These are phyloP conservation scores for Gymnocephalus cernua DNA, from an alignment of 2,113 vertebrate genomes.

Conservation along the genomic window DNA sequence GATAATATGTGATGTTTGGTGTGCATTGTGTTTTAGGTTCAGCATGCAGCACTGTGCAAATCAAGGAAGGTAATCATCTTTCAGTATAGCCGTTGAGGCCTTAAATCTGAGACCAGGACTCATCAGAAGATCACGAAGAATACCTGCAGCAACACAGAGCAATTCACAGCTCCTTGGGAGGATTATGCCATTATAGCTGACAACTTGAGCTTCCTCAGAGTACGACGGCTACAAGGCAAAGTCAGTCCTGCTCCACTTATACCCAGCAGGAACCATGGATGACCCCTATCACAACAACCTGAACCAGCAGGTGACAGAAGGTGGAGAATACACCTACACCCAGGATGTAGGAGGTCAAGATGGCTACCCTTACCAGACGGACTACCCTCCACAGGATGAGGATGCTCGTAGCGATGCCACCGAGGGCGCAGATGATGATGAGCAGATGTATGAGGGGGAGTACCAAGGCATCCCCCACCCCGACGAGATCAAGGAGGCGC, in stretches of 20 bases:
- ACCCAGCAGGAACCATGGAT: conserved; percentile 83
- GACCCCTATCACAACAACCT: conserved; percentile 87
- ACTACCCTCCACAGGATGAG: conserved; percentile 86
- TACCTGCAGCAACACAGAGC: conserved; percentile 33
- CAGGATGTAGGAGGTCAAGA: conserved; percentile 83
- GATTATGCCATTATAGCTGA: conserved; percentile 78
- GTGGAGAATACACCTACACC: conserved; percentile 84
- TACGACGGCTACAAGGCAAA: conserved; percentile 53
- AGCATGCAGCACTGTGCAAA: conserved; percentile 69
- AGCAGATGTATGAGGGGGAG: conserved; percentile 98
- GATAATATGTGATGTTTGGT: conserved; percentile 6
- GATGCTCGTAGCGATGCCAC: conserved; percentile 95
- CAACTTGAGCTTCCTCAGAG: conserved; percentile 49
- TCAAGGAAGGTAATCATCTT: conserved; percentile 57
- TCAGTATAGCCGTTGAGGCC: conserved; percentile 54
- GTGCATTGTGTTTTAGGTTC: conserved; percentile 69
- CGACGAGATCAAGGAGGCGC: conserved; percentile 91
- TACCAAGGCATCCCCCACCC: conserved; percentile 98
- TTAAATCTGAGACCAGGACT: conserved; percentile 35
- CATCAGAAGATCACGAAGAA: conserved; percentile 3
- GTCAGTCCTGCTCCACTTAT: conserved; percentile 45
- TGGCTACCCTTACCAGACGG: conserved; percentile 85
- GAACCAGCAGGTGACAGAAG: conserved; percentile 82
- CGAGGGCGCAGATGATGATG: conserved; percentile 95
- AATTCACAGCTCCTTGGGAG: conserved; percentile 44